Conservation (phyloP, 2,797 vertebrate species). For the Enteromius thamalakanensis region DNA sequence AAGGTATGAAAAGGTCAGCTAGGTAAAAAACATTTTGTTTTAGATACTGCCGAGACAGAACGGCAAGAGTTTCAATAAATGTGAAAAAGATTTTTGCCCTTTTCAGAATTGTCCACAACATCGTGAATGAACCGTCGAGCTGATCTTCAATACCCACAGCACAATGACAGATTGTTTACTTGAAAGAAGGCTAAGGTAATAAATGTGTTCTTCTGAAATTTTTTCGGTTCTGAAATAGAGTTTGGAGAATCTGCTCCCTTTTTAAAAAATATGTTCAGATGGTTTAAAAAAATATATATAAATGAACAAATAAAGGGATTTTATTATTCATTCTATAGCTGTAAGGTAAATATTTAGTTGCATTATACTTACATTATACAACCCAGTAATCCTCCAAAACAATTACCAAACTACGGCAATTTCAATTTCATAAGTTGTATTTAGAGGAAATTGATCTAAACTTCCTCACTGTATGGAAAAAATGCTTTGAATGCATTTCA, state of each 20-base stretch:
- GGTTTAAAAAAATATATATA: neutral
- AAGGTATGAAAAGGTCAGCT: constrained; percentile 30
- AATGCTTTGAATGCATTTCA: neutral
- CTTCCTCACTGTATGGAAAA: neutral
- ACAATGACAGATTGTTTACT: neutral
- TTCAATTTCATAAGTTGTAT: neutral
- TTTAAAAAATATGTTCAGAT: neutral
- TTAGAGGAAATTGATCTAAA: neutral
- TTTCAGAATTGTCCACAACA: neutral
- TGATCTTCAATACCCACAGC: neutral
- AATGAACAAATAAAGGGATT: neutral
- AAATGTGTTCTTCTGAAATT: neutral
- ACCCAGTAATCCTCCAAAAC: neutral
- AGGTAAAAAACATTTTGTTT: neutral
- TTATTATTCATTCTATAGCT: neutral
- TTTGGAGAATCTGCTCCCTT: neutral
- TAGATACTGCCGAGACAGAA: neutral
- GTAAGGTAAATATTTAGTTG: neutral
- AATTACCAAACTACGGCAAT: neutral
- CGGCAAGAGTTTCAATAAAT: neutral
- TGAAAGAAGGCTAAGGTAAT: neutral
- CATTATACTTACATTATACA: neutral
- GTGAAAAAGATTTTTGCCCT: neutral
- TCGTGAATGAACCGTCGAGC: neutral
- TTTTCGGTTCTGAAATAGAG: neutral